phyloP scores from a whole-genome alignment of 2,888 invertebrate species.

The Pegoplata infirma region DNA sequence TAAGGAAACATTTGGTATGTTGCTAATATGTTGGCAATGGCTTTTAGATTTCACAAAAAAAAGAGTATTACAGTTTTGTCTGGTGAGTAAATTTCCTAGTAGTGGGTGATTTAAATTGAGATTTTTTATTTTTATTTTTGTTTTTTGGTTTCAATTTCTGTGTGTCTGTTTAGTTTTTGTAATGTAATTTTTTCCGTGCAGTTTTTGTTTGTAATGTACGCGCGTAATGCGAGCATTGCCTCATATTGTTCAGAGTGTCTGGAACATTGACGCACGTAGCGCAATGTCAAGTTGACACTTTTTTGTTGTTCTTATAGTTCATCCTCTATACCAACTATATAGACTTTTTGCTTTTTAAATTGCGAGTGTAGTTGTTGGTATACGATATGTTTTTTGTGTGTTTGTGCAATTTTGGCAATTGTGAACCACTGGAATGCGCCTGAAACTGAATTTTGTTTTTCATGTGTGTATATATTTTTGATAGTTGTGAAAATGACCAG shows the following conservation, averaged over 20 bases:
- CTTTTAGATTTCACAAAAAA: neutral
- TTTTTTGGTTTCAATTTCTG: conserved; percentile 11
- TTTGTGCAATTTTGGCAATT: conserved; percentile 48
- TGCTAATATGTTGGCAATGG: neutral
- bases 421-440: conserved; percentile 29
- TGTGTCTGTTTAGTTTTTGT: conserved; percentile 18
- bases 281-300: conserved; percentile 76
- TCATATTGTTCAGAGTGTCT: conserved; percentile 48
- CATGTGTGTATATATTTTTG: neutral
- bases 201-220: conserved; percentile 15
- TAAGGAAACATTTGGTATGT: conserved; percentile 3
- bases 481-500: neutral
- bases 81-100: neutral
- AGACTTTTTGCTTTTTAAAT: neutral
- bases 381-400: conserved; percentile 13
- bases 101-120: conserved; percentile 21
- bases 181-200: neutral
- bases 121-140: neutral
- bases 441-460: neutral
- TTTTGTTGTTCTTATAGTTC: conserved; percentile 61
- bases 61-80: neutral
- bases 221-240: conserved; percentile 36
- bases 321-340: neutral
- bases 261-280: conserved; percentile 72
- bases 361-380: conserved; percentile 29